phyloP scores from a whole-genome alignment of 2,113 vertebrate genomes.

The Xenopus tropicalis region DNA sequence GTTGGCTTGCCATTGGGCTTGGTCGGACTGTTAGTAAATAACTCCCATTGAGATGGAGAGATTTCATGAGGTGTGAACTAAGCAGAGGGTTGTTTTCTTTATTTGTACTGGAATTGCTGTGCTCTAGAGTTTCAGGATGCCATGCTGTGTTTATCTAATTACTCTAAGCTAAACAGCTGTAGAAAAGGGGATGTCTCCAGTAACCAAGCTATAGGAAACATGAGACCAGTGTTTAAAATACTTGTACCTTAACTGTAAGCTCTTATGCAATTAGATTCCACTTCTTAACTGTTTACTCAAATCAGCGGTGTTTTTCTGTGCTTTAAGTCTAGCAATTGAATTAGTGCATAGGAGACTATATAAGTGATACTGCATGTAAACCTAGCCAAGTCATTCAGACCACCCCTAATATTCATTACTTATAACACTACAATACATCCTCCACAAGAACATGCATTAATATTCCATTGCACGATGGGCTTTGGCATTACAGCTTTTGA shows the following conservation, averaged over 20 bases:
- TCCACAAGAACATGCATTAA: background rate
- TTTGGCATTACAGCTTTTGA: too few species aligned
- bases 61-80: conserved; percentile 67
- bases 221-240: conserved; percentile 33
- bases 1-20: background rate
- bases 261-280: conserved; percentile 25
- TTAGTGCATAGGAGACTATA: conserved; percentile 11
- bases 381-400: background rate
- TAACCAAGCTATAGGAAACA: conserved; percentile 4
- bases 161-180: conserved; percentile 42
- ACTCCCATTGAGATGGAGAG: conserved; percentile 61
- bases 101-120: conserved; percentile 59
- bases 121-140: conserved; percentile 48
- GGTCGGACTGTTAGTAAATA: conserved; percentile 51
- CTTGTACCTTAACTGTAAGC: conserved; percentile 34
- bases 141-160: conserved; percentile 57
- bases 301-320: conserved; percentile 7
- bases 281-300: conserved; percentile 29
- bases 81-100: conserved; percentile 62
- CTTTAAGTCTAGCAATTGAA: conserved; percentile 12
- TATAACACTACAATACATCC: background rate
- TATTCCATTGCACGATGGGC: background rate
- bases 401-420: background rate
- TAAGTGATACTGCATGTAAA: background rate
- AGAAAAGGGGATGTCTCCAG: conserved; percentile 11